These are phyloP conservation scores for Conger conger DNA, from an alignment of 2,113 vertebrate species.

Conservation along the genomic window DNA sequence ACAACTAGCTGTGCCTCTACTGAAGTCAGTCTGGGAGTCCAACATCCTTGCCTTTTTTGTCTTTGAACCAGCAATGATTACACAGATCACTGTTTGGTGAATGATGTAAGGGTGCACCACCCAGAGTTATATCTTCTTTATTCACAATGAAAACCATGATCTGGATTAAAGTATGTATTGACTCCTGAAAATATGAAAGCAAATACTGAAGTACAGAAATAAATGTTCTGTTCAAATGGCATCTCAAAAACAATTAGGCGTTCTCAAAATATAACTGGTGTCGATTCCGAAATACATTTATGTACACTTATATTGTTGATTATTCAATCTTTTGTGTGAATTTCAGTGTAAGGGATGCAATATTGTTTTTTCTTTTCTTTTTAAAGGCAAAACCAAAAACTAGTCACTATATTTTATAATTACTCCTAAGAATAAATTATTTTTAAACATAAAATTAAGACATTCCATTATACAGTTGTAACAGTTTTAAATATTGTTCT, in stretches of 20 bases:
- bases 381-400: conserved; percentile 18
- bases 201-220: background rate
- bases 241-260: conserved; percentile 1
- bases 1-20: too few species aligned
- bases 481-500: conserved; percentile 76
- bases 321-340: background rate
- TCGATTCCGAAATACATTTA: conserved; percentile 17
- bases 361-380: conserved; percentile 7
- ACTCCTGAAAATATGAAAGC: background rate
- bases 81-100: background rate
- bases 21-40: background rate
- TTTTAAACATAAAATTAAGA: conserved; percentile 45
- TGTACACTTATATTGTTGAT: conserved; percentile 16
- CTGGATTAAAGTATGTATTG: background rate
- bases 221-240: background rate
- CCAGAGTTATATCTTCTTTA: background rate
- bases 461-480: conserved; percentile 61
- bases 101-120: background rate
- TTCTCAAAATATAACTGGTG: background rate
- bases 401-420: conserved; percentile 26
- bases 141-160: background rate
- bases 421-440: conserved; percentile 30
- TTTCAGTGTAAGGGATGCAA: conserved; percentile 23
- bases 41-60: background rate
- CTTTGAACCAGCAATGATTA: background rate